Conservation (phyloP, 2,888 invertebrate genomes). For the Steinernema scapterisci region DNA sequence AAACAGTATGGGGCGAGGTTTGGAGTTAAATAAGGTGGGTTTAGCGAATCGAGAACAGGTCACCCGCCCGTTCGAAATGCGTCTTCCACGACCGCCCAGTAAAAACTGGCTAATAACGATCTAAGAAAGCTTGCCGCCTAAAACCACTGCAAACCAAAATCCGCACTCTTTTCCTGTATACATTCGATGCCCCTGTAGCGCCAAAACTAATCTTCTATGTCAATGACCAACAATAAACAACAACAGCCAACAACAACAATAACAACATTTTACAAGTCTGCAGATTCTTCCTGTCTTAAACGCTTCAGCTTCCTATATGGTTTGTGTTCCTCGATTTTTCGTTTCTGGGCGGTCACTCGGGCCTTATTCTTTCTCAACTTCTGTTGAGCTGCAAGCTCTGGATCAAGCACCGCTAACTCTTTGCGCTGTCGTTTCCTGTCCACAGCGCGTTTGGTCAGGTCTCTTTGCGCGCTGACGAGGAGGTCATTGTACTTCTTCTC, state of each 20-base stretch:
- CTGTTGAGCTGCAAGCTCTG: conserved; percentile 47
- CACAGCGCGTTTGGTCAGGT: conserved; percentile 39
- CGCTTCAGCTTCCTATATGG: conserved; percentile 59
- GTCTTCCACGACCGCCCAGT: no score
- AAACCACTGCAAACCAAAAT: no score
- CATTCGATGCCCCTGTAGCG: no score
- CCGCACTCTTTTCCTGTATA: no score
- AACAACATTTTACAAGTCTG: neutral
- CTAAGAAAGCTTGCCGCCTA: no score
- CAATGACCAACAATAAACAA: no score
- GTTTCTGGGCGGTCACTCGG: conserved; percentile 49
- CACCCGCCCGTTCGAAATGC: no score
- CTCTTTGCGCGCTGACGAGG: conserved; percentile 48
- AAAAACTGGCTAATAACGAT: no score
- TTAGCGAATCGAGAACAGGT: no score
- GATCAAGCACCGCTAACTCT: conserved; percentile 54
- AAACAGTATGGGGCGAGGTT: no score
- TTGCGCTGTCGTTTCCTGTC: conserved; percentile 50
- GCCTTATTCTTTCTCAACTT: conserved; percentile 55
- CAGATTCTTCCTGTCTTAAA: conserved; percentile 35
- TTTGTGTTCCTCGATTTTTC: conserved; percentile 56
- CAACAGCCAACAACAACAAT: neutral
- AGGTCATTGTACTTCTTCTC: conserved; percentile 47
- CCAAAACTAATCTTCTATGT: no score
- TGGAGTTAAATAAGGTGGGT: no score